phyloP scores from a whole-genome alignment of 2,113 vertebrate species.

The Jacana jacana region DNA sequence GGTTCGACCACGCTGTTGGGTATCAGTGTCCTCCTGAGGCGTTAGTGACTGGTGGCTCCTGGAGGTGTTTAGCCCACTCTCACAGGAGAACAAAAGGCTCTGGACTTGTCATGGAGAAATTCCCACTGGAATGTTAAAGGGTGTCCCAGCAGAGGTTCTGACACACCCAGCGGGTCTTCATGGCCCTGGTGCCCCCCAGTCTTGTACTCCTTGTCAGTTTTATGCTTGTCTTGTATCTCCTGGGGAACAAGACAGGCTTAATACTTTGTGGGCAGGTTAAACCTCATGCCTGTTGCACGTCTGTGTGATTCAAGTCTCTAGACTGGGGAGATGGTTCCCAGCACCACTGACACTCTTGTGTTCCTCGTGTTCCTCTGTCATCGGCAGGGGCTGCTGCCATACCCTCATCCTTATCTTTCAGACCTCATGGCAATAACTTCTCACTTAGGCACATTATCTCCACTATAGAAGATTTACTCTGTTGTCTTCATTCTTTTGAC shows the following conservation, averaged over 20 bases:
- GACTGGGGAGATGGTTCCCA: neutral
- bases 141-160: neutral
- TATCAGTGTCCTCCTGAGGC: rapidly evolving
- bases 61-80: neutral
- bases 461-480: neutral
- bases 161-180: neutral
- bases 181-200: neutral
- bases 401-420: neutral
- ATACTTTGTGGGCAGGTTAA: neutral
- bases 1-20: neutral
- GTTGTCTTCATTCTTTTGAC: neutral
- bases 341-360: neutral
- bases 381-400: neutral
- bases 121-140: neutral
- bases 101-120: neutral
- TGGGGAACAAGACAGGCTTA: neutral
- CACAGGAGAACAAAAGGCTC: neutral
- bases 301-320: neutral
- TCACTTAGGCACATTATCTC: neutral
- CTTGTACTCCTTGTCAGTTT: neutral
- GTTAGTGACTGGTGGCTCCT: neutral
- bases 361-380: neutral
- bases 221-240: neutral
- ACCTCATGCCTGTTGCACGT: neutral
- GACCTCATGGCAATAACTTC: neutral